phyloP scores from a whole-genome alignment of 2,113 vertebrate genomes.

The Dascyllus trimaculatus region DNA sequence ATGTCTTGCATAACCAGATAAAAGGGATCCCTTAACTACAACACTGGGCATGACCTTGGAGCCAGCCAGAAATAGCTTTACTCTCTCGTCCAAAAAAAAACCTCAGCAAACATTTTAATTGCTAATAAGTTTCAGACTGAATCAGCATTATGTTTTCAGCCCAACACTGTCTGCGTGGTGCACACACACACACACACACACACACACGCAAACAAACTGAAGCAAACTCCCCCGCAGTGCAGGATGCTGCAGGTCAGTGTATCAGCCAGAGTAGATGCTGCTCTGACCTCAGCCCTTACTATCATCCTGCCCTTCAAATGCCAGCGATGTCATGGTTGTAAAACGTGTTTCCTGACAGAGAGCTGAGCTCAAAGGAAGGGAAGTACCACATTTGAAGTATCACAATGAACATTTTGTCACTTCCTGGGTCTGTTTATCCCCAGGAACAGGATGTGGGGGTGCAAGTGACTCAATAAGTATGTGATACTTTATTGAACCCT shows the following conservation, averaged over 20 bases:
- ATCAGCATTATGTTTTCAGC: constrained; percentile 16
- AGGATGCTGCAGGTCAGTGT: constrained; percentile 33
- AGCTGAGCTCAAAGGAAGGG: constrained; percentile 35
- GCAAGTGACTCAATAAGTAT: constrained; percentile 30
- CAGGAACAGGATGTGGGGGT: constrained; percentile 33
- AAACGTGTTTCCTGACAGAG: constrained; percentile 50
- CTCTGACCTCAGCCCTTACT: constrained; percentile 32
- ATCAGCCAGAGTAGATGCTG: constrained; percentile 27
- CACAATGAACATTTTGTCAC: constrained; percentile 16
- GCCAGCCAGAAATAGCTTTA: constrained; percentile 1
- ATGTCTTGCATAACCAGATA: constrained; percentile 10
- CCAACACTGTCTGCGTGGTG: background rate
- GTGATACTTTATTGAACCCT: constrained; percentile 35
- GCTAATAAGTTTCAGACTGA: constrained; percentile 38
- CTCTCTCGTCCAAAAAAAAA: constrained; percentile 12
- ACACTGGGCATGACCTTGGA: constrained; percentile 23
- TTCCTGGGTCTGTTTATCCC: constrained; percentile 39
- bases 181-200: too few species aligned
- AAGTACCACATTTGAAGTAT: background rate
- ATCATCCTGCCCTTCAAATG: constrained; percentile 34
- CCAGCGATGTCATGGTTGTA: constrained; percentile 18
- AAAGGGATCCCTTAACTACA: background rate
- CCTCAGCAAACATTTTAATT: constrained; percentile 39
- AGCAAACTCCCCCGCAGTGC: background rate
- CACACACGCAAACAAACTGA: too few species aligned